A percentile compares a stretch with the other conserved stretches of the same genome.
Conservation (phyloP, 1,140 invertebrate genomes). For the Dryas iulia region DNA sequence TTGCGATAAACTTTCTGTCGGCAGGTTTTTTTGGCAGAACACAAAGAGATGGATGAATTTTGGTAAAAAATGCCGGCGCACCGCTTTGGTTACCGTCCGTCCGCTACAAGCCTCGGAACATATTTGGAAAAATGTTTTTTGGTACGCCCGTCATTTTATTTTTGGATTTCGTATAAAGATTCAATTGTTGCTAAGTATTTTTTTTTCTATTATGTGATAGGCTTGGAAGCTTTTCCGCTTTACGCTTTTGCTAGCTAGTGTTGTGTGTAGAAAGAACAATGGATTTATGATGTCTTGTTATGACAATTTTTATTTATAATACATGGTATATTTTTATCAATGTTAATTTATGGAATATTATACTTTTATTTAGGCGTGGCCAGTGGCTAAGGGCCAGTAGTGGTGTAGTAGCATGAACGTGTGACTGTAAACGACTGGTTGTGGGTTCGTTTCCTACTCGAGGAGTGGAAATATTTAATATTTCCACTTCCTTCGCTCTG, state of each 20-base stretch:
- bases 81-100: conserved; percentile 15
- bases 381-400: no score
- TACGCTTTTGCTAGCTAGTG: neutral
- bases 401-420: no score
- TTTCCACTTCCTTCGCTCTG: no score
- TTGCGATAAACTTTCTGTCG: conserved; percentile 23
- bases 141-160: neutral
- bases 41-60: conserved; percentile 24
- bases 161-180: neutral
- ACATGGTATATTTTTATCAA: no score
- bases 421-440: no score
- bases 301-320: no score
- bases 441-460: no score
- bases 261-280: neutral
- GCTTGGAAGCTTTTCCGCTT: neutral
- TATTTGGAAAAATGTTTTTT: neutral
- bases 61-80: conserved; percentile 7
- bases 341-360: no score
- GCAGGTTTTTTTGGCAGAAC: conserved; percentile 8
- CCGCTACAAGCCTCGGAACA: conserved; percentile 7
- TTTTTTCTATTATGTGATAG: neutral
- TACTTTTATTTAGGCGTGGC: no score
- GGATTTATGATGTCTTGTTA: no score
- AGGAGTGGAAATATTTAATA: no score
- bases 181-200: neutral